phyloP scores from a whole-genome alignment of 2,888 invertebrate genomes.

The Rhyacophila evoluta region DNA sequence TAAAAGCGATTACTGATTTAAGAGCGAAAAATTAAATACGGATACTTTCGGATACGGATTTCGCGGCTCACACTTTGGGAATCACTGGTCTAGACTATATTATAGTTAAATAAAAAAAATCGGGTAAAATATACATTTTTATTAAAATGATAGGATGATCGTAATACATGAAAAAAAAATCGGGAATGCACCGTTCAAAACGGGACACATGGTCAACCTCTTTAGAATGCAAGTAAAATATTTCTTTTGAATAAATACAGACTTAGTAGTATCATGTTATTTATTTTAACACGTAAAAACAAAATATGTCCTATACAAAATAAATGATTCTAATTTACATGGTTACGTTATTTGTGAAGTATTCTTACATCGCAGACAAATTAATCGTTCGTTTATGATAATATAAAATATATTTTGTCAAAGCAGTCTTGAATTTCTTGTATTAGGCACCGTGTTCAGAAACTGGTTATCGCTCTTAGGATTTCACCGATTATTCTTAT shows the following conservation, averaged over 20 bases:
- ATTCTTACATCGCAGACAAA: conserved; percentile 5
- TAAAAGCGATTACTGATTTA: too few species aligned
- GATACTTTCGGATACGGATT: too few species aligned
- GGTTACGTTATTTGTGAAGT: not conserved
- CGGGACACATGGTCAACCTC: too few species aligned
- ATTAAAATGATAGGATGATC: not conserved
- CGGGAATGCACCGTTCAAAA: too few species aligned
- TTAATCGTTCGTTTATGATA: not conserved
- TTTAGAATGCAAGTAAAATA: too few species aligned
- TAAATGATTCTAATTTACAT: not conserved
- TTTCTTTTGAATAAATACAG: too few species aligned
- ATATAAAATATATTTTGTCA: not conserved
- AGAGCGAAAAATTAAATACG: too few species aligned
- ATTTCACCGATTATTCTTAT: too few species aligned
- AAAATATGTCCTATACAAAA: not conserved
- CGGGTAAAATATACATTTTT: not conserved
- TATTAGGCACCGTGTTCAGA: not conserved
- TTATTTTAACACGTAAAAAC: conserved; percentile 8
- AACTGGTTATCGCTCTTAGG: not conserved
- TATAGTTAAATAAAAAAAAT: not conserved
- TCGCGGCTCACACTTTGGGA: too few species aligned
- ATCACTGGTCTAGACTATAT: too few species aligned
- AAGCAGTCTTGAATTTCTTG: not conserved
- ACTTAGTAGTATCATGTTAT: not conserved
- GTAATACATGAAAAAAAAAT: too few species aligned